Base-by-base conservation (phyloP, 2,888 invertebrate species). In the Lycaena phlaeas region DNA sequence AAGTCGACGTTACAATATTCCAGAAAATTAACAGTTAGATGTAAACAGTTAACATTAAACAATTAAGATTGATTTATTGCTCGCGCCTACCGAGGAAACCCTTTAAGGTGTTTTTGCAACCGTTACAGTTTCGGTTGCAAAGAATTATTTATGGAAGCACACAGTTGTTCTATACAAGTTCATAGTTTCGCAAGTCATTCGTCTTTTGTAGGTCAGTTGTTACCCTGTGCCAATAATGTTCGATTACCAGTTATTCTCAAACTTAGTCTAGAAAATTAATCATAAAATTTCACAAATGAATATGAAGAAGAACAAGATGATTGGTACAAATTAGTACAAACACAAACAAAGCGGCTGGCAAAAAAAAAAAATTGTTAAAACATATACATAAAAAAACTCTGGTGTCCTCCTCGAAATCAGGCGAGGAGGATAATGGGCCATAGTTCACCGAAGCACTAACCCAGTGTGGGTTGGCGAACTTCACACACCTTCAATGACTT, bases 201-300 rank as follows among this genome's bases (percentile, higher is more conserved):
- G 62, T 34, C 61, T 56, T 76, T 79, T 81, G 77, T 77, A 77
- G 75, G 77, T 81, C 72, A 77, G 71, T 77, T 61, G 64, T 49
- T 48, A 44, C 57, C 63, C 61, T 64, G 56, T 56, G 51, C 58
- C 51, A 61, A 63, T 61, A 64, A 46, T 56, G 54, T 49, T 52
- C 43, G 39, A 44, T 42, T 42, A 36, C 2, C 59, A 56, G 46
- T 38, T 65, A 4, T 54, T 50, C 61, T 63, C 69, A 78, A 78
- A 65, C 34, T 34, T 22, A 14, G 14, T 30, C 30, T 10, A 9
- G 4, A 7, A 30, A n/a, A 27, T 4, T n/a, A 1, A 12, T 9
- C 11, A 4, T n/a, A n/a, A n/a, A n/a, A n/a, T n/a, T n/a, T n/a
- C n/a, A n/a, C n/a, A n/a, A n/a, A n/a, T n/a, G n/a, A n/a, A n/a